Base-by-base conservation (phyloP, 2,113 vertebrate genomes). In the Nibea albiflora region DNA sequence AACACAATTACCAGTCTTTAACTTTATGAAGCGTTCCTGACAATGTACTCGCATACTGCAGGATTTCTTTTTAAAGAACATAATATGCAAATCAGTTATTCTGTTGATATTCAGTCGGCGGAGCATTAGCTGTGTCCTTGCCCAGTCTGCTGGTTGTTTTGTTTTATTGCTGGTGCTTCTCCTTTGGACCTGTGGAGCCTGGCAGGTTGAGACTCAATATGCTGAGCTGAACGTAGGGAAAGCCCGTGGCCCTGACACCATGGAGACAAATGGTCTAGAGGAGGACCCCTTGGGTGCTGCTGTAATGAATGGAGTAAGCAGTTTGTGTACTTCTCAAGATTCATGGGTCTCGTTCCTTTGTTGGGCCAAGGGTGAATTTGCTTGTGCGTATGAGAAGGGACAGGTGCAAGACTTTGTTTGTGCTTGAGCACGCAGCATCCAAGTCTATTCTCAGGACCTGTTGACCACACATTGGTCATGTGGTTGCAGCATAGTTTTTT, bases 271-370 rank as follows among this genome's bases (percentile, higher is more conserved):
- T 90, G 79, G 60, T 53, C 10, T 73, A 11, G 46, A 73, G 42
- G 67, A 78, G 53, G 61, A 72, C 80, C 78, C 81, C 85, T 75
- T 71, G 78, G 84, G 72, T 85, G 4, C 62, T 28, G 69, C 66
- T 85, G 64, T 89, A 87, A 90, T 85, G 81, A 92, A 94, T 89
- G 85, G 75, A 58, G 73, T 80, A 73, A 88, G 84, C 56, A 69
- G 54, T 83, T 71, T 85, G 64, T 81, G 73, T 87, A 73, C 78
- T 73, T 90, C 20, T 89, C 50, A 86, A 81, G 89, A 93, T 92
- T 85, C 81, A 90, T 85, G 66, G 66, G 60, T 86, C 52, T 80
- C 15, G 26, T 74, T 60, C 11, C 19, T 72, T 57, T 69, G 11
- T 66, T 22, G 76, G 24, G 54, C 70, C 73, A 50, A 11, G 28